These are phyloP conservation scores for Staurois parvus DNA, from an alignment of 2,797 vertebrate genomes.

Conservation along the genomic window DNA sequence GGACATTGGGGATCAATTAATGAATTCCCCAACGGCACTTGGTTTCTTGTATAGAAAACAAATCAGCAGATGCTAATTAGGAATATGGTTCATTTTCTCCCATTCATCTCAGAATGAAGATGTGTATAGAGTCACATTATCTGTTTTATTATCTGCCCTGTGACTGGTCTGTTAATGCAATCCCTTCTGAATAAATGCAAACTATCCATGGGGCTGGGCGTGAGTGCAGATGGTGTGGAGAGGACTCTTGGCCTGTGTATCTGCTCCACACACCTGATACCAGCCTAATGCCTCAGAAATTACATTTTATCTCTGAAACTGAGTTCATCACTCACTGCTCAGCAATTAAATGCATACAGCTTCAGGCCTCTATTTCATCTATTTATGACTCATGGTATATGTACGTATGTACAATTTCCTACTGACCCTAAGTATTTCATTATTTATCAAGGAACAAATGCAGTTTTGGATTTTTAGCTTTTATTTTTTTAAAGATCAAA, in stretches of 20 bases:
- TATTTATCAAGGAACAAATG: neutral
- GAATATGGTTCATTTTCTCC: conserved; percentile 30
- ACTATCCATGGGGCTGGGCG: conserved; percentile 12
- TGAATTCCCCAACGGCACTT: conserved; percentile 13
- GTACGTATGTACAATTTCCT: neutral
- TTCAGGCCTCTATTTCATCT: conserved; percentile 22
- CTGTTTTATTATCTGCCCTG: conserved; percentile 19
- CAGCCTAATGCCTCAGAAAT: conserved; percentile 30
- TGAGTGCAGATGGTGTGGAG: conserved; percentile 44
- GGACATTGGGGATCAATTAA: conserved; percentile 28
- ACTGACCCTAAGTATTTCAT: neutral
- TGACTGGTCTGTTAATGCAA: conserved; percentile 42
- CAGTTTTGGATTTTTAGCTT: neutral
- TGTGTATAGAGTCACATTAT: conserved; percentile 17
- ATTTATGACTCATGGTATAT: neutral
- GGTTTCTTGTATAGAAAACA: conserved; percentile 19
- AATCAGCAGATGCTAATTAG: conserved; percentile 31
- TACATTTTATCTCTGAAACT: conserved; percentile 4
- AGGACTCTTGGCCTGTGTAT: neutral
- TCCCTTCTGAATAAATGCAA: conserved; percentile 26
- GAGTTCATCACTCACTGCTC: conserved; percentile 38
- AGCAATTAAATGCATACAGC: conserved; percentile 30
- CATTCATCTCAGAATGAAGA: conserved; percentile 4
- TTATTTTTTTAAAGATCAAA: neutral
- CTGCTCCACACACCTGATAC: conserved; percentile 30